These are phyloP conservation scores for Cyanoramphus novaezelandiae DNA, from an alignment of 2,113 vertebrate species.

Conservation along the genomic window DNA sequence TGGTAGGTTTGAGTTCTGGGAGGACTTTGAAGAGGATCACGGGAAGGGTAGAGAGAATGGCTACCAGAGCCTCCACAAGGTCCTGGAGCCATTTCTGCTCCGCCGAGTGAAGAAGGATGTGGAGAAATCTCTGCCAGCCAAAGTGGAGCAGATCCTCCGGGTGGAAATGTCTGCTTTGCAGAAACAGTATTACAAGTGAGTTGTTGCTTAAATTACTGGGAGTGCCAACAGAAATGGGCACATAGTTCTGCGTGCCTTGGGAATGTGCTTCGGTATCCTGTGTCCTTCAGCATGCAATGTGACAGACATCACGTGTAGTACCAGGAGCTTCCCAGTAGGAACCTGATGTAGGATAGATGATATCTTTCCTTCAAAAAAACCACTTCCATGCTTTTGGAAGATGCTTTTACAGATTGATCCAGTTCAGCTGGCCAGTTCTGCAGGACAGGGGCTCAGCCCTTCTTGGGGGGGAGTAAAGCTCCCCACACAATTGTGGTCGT, in stretches of 20 bases:
- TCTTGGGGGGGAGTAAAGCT: neutral
- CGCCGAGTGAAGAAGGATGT: conserved; percentile 98
- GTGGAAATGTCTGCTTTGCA: conserved; percentile 97
- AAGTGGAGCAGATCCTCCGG: conserved; percentile 97
- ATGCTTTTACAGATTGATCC: neutral
- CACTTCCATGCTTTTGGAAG: neutral
- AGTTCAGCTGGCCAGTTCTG: neutral
- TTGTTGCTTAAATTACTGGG: neutral
- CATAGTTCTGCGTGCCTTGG: neutral
- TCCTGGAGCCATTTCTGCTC: conserved; percentile 94
- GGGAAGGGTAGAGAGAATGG: conserved; percentile 95
- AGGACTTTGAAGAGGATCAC: conserved; percentile 96
- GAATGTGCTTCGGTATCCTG: neutral
- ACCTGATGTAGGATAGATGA: neutral
- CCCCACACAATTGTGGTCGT: neutral
- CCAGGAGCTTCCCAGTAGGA: neutral
- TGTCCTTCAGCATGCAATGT: neutral
- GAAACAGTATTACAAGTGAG: conserved; percentile 98
- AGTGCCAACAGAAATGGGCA: neutral
- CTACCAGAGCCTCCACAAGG: conserved; percentile 97
- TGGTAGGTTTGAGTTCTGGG: conserved; percentile 93
- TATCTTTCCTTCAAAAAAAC: neutral
- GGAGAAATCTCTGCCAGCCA: conserved; percentile 96
- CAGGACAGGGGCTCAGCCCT: neutral
- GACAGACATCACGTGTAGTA: neutral